Evolutionary conservation across 1,140 invertebrate species (phyloP).

Genomic region (Scylla paramamosain): DNA sequence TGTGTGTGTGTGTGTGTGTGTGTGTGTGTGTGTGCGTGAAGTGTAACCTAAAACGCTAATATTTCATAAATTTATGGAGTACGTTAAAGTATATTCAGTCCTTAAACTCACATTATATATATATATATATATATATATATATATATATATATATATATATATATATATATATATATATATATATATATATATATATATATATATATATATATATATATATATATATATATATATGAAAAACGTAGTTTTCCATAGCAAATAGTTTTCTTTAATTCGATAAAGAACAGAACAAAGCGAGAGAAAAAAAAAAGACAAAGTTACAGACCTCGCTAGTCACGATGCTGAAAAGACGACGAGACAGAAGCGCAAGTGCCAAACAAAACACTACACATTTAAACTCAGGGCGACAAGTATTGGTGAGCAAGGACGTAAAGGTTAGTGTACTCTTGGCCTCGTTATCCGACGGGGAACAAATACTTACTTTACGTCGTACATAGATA

Average conservation of each 20-base stretch:
- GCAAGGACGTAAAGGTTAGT: neutral
- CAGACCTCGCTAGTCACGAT: neutral
- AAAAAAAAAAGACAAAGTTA: neutral
- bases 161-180: slow-evolving; percentile 52
- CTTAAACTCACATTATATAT: neutral
- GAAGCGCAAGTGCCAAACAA: neutral
- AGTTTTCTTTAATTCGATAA: too few species aligned
- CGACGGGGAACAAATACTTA: neutral
- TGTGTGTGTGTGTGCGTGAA: too few species aligned
- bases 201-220: slow-evolving; percentile 52
- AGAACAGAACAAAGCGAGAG: neutral
- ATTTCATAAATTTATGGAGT: too few species aligned
- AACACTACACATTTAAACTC: neutral
- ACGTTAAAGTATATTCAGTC: too few species aligned
- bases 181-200: slow-evolving; percentile 49
- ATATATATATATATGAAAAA: neutral
- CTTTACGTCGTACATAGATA: neutral
- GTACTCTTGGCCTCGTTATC: neutral
- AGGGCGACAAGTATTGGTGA: neutral
- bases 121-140: slow-evolving; percentile 29
- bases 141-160: slow-evolving; percentile 44
- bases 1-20: too few species aligned
- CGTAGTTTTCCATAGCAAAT: neutral
- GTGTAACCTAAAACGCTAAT: too few species aligned
- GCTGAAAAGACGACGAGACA: neutral